phyloP scores from a whole-genome alignment of 2,888 invertebrate species.

The Fragum whitleyi region DNA sequence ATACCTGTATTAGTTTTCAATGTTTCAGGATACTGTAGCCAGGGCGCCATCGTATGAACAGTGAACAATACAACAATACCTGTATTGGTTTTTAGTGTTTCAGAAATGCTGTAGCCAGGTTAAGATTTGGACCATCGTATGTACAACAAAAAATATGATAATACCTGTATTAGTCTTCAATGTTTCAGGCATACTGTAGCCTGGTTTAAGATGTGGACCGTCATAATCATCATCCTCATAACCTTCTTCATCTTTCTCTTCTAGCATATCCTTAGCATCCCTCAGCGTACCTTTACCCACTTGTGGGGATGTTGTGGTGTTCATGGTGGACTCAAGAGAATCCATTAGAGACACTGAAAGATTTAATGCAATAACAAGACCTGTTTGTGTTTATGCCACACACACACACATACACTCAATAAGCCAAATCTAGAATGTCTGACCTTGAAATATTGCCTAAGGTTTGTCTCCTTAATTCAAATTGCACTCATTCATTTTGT shows the following conservation, averaged over 20 bases:
- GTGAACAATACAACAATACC: too few relatives aligned
- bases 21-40: too few relatives aligned
- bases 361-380: not conserved
- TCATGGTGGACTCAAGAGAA: conserved; percentile 82
- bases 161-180: conserved; percentile 22
- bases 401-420: too few relatives aligned
- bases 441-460: too few relatives aligned
- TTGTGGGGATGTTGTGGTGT: conserved; percentile 80
- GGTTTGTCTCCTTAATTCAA: too few relatives aligned
- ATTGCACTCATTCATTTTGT: too few relatives aligned
- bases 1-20: too few relatives aligned
- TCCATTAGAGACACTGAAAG: conserved; percentile 81
- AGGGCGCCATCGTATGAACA: too few relatives aligned
- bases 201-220: conserved; percentile 33
- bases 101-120: conserved; percentile 61
- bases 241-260: conserved; percentile 64
- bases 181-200: conserved; percentile 66
- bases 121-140: conserved; percentile 33
- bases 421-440: too few relatives aligned
- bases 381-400: too few relatives aligned
- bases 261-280: conserved; percentile 65
- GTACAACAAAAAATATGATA: too few relatives aligned
- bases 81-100: conserved; percentile 44
- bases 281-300: conserved; percentile 65
- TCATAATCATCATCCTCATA: conserved; percentile 48